Evolutionary conservation across 2,797 vertebrate genomes (phyloP), one percentile per base, ranked within the genome.

Genomic region (Sciurus vulgaris): DNA sequence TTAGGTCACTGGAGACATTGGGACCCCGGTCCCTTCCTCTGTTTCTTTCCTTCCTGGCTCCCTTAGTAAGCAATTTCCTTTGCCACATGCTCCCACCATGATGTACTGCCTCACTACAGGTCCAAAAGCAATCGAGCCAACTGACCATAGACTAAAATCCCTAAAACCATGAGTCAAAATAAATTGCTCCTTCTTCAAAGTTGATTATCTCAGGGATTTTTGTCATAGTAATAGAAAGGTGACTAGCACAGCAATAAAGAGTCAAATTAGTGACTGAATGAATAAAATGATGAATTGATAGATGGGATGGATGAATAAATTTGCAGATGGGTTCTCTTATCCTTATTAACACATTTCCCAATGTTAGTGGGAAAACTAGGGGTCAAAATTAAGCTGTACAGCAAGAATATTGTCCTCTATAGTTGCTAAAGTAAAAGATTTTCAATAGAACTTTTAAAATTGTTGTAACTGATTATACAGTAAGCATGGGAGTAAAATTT

Each of bases 401-500:
- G 35, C 51, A 86, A 47, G 9, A 49, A 76, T 77, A 47, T 54
- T 70, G n/a, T n/a, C 86, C 22, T 94, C 49, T 73, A 18, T 84
- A 54, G 77, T 87, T 97, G 8, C n/a, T 72, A 61, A 92, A 72
- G 26, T 59, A 15, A 47, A 92, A 91, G 49, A 77, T 84, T 84
- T 94, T 63, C 49, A 70, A 54, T 54, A 87, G 56, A 20, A 83
- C 89, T 91, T 97, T 95, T 94, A 1, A 96, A 61, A 26, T 61
- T 79, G 76, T 22, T 81, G 61, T 89, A 91, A 78, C 59, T 97
- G 61, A 83, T 84, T 92, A 93, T 81, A 93, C 5, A 89, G 38
- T 86, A 86, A 89, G 12, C 13, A 89, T 82, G 56, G 35, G 91
- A 95, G 47, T 89, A 92, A 96, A 95, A 86, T 78, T 87, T 94